Evolutionary conservation across 1,140 invertebrate species (phyloP).

Genomic region (Drosophila kepulauana): DNA sequence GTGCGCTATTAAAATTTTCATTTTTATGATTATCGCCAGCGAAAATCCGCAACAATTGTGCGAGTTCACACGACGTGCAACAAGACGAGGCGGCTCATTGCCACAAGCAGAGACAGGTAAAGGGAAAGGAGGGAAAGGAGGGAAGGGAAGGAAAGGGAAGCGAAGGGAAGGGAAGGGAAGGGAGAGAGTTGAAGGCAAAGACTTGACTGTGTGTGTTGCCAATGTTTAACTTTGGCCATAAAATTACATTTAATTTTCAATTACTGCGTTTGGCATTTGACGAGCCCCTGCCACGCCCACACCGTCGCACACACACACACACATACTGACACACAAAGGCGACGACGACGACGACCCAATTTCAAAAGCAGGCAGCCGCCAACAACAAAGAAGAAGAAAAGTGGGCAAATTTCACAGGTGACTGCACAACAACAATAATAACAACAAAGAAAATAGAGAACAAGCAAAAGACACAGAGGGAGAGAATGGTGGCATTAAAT

Average conservation of each 20-base stretch:
- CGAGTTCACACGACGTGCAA: constrained; percentile 49
- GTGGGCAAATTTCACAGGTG: constrained; percentile 30
- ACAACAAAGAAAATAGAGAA: not conserved
- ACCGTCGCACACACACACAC: no score
- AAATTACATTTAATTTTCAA: constrained; percentile 84
- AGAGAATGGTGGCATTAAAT: constrained; percentile 31
- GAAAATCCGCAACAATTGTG: constrained; percentile 77
- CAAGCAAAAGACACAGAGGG: not conserved
- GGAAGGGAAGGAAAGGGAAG: no score
- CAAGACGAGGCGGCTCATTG: constrained; percentile 4
- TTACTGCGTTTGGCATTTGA: constrained; percentile 68
- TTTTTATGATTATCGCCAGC: constrained; percentile 78
- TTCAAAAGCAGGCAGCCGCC: constrained; percentile 11
- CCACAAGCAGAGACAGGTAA: no score
- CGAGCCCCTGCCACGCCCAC: constrained; percentile 32
- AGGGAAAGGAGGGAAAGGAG: no score
- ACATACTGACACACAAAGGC: constrained; percentile 15
- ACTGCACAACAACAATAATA: constrained; percentile 27
- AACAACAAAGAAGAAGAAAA: constrained; percentile 19
- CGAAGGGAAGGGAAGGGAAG: no score
- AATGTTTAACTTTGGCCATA: constrained; percentile 75
- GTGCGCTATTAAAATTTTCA: constrained; percentile 77
- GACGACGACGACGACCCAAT: constrained; percentile 32
- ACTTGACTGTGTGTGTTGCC: constrained; percentile 39
- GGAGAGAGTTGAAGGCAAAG: constrained; percentile 17